Evolutionary conservation across 2,113 vertebrate species (phyloP).

Genomic region (Chloropsis hardwickii): DNA sequence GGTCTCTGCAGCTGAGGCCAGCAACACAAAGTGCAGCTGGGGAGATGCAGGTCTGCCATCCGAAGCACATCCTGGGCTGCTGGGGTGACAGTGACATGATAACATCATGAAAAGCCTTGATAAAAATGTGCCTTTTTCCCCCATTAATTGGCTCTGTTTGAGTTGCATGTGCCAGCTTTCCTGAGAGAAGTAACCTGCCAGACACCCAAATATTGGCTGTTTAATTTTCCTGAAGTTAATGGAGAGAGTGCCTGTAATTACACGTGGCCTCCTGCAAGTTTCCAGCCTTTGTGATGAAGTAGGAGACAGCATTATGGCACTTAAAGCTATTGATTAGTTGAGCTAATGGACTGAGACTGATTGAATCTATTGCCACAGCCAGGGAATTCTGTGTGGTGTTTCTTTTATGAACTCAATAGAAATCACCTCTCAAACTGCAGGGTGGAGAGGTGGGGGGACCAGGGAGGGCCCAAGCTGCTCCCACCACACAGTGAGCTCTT

Average conservation of each 20-base stretch:
- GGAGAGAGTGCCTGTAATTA: conserved; percentile 11
- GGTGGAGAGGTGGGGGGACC: background rate
- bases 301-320: conserved; percentile 11
- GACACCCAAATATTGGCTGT: background rate
- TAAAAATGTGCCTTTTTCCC: background rate
- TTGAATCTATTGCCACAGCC: background rate
- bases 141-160: background rate
- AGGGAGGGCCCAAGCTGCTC: background rate
- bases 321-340: conserved; percentile 61
- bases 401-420: background rate
- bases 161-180: background rate
- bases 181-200: conserved; percentile 16
- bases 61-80: background rate
- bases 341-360: conserved; percentile 61
- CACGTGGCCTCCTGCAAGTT: background rate
- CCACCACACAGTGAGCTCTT: background rate
- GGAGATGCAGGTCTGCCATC: background rate
- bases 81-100: background rate
- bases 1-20: background rate
- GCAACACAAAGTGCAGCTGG: background rate
- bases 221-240: conserved; percentile 46
- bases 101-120: background rate
- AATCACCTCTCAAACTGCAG: background rate
- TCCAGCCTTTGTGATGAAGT: conserved; percentile 4
- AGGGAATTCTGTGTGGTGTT: background rate